Base-by-base conservation (phyloP, 2,888 invertebrate species). In the Apeira syringaria region DNA sequence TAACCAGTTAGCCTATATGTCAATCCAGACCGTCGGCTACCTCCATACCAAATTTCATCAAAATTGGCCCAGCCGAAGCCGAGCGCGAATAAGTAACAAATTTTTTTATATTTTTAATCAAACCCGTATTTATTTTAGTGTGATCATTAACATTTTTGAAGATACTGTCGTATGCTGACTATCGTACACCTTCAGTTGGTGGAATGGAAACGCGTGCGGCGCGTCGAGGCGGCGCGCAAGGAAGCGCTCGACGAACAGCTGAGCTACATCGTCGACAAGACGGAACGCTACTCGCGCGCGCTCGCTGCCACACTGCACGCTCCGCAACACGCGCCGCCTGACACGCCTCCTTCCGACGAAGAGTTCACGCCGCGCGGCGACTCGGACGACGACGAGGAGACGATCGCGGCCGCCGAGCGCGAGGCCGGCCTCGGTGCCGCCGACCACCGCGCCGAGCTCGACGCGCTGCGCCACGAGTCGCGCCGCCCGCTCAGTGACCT, bases 201-300 rank as follows among this genome's bases (percentile, higher is more conserved):
- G 27, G 97, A 98, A 78, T 98, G 95, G 85, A 98, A 98, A 77
- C 96, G 98, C 61, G 95, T 96, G 68, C 95, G 96, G 13, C 94
- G 97, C 58, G 91, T 99, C 46, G 99, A 99, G 80, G 98, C 98
- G 65, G 98, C 98, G 76, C 93, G 98, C 47, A 97, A 98, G 77
- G 95, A 96, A 72, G 98, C 98, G 0, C 90, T 99, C 43, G 99
- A 99, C 91, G 95, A 98, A 71, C 99, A 99, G 84, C 92, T 99
- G 47, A 97, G 97, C 80, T 98, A 98, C 78, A 98, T 99, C 72
- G 99, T 99, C 45, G 99, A 98, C 83, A 97, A 98, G 86, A 99
- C 99, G 0, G 99, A 99, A 83, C 98, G 97, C 74, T 99, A 98
- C 91, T 98, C 98, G 20, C 95, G 96, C 15, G 94, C 96, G 86